Evolutionary conservation across 2,797 vertebrate species (phyloP).

Genomic region (Tinamus major): DNA sequence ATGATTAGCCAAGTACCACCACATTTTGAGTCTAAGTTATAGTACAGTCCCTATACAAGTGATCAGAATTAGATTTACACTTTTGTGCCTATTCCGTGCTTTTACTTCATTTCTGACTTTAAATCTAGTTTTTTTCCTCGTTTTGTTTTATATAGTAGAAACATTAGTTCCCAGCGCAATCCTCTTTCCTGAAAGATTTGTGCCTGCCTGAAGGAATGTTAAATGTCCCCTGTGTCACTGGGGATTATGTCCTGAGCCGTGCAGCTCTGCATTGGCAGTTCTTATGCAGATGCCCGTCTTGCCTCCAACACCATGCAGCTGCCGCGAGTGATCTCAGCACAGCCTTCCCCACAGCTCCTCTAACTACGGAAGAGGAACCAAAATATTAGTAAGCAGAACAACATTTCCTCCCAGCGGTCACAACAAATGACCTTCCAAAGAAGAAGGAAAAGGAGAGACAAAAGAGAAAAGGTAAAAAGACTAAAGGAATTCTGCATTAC

Average conservation of each 20-base stretch:
- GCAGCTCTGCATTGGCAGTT: neutral
- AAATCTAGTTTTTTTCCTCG: neutral
- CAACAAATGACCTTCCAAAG: constrained; percentile 5
- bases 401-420: constrained; percentile 21
- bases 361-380: neutral
- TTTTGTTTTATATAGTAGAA: neutral
- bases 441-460: constrained; percentile 7
- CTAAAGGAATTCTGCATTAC: neutral
- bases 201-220: neutral
- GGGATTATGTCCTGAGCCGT: neutral
- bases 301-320: neutral
- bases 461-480: constrained; percentile 19
- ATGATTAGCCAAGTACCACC: neutral
- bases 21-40: neutral
- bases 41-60: neutral
- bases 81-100: neutral
- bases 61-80: neutral
- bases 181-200: neutral
- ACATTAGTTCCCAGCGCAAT: neutral
- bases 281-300: neutral
- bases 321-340: neutral
- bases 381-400: constrained; percentile 47
- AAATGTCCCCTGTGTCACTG: neutral
- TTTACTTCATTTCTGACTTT: neutral
- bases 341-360: neutral